Percentiles rank a stretch among this genome's conserved stretches.
Conservation (phyloP, 2,113 vertebrate species). For the Agapornis roseicollis region DNA sequence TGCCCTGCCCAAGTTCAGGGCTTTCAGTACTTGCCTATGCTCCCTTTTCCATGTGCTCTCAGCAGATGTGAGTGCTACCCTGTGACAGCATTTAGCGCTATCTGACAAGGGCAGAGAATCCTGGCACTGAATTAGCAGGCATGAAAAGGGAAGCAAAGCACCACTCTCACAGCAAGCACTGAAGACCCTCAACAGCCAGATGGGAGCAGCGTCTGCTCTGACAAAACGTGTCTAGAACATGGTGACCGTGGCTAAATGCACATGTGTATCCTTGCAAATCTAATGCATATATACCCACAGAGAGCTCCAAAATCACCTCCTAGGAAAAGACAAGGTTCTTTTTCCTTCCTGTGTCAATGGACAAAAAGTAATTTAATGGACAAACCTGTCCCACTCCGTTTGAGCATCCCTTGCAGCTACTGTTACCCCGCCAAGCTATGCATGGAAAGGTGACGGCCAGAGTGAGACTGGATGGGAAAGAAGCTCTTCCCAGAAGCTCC, state of each 20-base stretch:
- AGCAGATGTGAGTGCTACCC: not conserved
- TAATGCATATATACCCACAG: not conserved
- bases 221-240: not conserved
- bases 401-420: not conserved
- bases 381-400: not conserved
- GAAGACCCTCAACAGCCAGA: not conserved
- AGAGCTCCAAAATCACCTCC: not conserved
- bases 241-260: not conserved
- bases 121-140: not conserved
- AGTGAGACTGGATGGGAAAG: not conserved
- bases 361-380: not conserved
- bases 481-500: not conserved
- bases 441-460: not conserved
- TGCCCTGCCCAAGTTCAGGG: not conserved
- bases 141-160: not conserved
- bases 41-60: not conserved
- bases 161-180: not conserved
- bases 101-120: not conserved
- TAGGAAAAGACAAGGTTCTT: rapidly evolving
- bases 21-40: not conserved
- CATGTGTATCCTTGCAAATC: not conserved
- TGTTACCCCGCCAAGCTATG: not conserved
- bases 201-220: not conserved
- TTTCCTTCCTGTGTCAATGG: not conserved
- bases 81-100: not conserved